Evolutionary conservation across 2,888 invertebrate genomes (phyloP).

Genomic region (Therioaphis trifolii): DNA sequence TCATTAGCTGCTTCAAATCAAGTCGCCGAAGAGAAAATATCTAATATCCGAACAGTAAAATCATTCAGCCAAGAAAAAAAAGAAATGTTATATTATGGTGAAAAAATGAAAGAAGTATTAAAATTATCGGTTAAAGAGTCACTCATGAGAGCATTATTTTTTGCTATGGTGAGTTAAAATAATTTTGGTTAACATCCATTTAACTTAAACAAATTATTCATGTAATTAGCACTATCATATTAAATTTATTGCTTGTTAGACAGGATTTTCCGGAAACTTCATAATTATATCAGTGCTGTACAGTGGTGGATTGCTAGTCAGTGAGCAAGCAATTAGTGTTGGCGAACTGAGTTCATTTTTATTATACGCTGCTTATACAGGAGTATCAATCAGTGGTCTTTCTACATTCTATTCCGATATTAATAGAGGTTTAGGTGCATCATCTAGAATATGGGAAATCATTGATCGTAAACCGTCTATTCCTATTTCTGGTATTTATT

Average conservation of each 20-base stretch:
- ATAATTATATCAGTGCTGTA: conserved; percentile 92
- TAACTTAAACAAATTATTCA: background rate
- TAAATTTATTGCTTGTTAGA: conserved; percentile 70
- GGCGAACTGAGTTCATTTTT: conserved; percentile 94
- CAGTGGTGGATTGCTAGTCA: conserved; percentile 90
- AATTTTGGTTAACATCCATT: background rate
- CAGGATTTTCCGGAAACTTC: conserved; percentile 88
- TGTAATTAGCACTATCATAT: background rate
- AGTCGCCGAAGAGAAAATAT: conserved; percentile 90
- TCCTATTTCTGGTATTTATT: conserved; percentile 74
- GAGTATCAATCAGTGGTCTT: conserved; percentile 89
- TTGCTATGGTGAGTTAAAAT: conserved; percentile 78
- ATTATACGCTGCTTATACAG: conserved; percentile 93
- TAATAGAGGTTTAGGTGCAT: conserved; percentile 93
- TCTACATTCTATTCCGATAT: conserved; percentile 93
- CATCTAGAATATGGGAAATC: conserved; percentile 88
- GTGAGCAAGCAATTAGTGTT: conserved; percentile 80
- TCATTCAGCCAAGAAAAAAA: conserved; percentile 87
- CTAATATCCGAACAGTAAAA: conserved; percentile 92
- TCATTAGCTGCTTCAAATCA: conserved; percentile 74
- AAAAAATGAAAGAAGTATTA: conserved; percentile 79
- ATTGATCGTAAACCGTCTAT: conserved; percentile 84
- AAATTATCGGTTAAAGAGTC: conserved; percentile 87
- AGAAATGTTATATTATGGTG: conserved; percentile 79
- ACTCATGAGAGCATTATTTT: conserved; percentile 87